Evolutionary conservation across 1,140 invertebrate species (phyloP), one percentile per base, ranked within the genome.

Genomic region (Brachionus rubens): DNA sequence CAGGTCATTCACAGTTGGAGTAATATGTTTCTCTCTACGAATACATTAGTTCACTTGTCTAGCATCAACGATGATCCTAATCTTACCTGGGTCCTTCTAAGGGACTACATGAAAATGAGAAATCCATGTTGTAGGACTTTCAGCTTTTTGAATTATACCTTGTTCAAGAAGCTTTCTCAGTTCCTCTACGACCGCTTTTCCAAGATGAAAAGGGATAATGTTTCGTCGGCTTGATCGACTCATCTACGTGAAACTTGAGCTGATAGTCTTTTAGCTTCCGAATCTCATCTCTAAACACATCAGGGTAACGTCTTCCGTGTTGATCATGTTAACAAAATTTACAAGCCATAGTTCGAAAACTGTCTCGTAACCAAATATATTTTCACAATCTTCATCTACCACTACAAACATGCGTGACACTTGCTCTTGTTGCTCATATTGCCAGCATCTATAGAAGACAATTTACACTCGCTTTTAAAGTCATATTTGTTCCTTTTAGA

Each of bases 131-230:
- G n/a, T n/a, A 40, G 80, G 78, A 21, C 52, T 76, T 16, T 75
- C 75, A 40, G 77, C 79, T 46, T 76, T 79, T 76, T 80, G 80
- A 56, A 80, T 79, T 12, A 82, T 80, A 28, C 79, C 79, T 16
- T 46, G 21, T 26, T 78, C 21, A 41, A 78, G 12, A 16, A 80
- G 62, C 26, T 78, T 72, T 1, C 76, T 48, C 10, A 80, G 41
- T 72, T 79, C 78, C 7, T 52, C 47, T 59, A 77, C 77, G 3
- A 80, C 77, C 48, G 77, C 78, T 10, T 77, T 21, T 28, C 79
- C 65, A 6, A 78, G 54, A 75, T 77, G 79, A 78, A 78, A 81
- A 43, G 59, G 78, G 52, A 54, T 78, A 16, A 46, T 78, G 75
- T 9, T 54, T 78, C 12, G 76, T 62, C 10, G 79, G 79, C 41